Base-by-base conservation (phyloP, 2,797 vertebrate species). In the Gallinago nigripennis region DNA sequence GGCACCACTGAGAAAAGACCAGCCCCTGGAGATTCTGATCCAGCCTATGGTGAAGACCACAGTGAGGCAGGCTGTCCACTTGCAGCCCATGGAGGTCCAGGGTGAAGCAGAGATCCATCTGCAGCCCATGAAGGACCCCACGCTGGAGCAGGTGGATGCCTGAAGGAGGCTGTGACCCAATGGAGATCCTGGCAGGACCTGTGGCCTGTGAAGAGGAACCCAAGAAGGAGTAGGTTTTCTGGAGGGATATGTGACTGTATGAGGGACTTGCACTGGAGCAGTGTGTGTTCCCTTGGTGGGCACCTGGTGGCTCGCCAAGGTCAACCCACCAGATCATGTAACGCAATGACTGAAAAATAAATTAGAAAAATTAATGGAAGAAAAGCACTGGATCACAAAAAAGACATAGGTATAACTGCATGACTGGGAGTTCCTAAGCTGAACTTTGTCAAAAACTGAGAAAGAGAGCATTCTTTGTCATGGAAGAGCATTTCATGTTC, bases 11-110 rank as follows among this genome's bases (percentile, higher is more conserved):
- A 41, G 41, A 41, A 41, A 41, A 41, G 41, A 41, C 41, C 41
- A 41, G 41, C 41, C 15, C 41, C 15, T 16, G 41, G 15, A 82
- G 12, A 17, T 68, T 73, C 27, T 21, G 23, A 27, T 43, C 39
- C 12, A 60, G 20, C 2, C 30, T 1, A 0, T 15, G 18, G 9
- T 20, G 45, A 28, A 82, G n/a, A 8, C 18, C 2, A 0, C 5
- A 10, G 11, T 31, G 25, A 54, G 21, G 28, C 18, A 63, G 51
- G 9, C 9, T 75, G 23, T 35, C 4, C 3, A 30, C 12, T 46
- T 39, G 28, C 25, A 81, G 28, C 6, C 35, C 15, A 14, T 8
- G 21, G 37, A 18, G 20, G 12, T 12, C 8, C 5, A 27, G 1
- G 3, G 8, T 3, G 30, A 19, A 45, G 7, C 20, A 75, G 41